Base-by-base conservation (phyloP, 2,113 vertebrate species). In the Nerophis lumbriciformis region DNA sequence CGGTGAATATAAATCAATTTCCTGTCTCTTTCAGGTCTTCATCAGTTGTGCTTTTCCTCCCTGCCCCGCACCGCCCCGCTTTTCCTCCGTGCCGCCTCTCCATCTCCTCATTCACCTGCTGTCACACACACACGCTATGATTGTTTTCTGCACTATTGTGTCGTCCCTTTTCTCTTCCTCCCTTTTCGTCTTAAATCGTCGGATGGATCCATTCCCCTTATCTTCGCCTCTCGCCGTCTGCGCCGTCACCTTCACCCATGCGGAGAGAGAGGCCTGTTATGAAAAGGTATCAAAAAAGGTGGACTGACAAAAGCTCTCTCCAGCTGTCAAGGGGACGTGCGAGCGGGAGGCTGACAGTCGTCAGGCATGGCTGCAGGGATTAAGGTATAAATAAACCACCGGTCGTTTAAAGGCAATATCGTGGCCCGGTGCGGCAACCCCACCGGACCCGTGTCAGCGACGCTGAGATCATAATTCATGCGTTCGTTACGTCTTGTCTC, bases 21-120 rank as follows among this genome's bases (percentile, higher is more conserved):
- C 76, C 69, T 78, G 74, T 80, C 79, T 74, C 79, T 78, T 76
- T 79, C 77, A 82, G 75, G 75, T 73, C 80, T 60, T 75, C 83
- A 86, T 83, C 81, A 78, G 72, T 82, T 10, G 28, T 19, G 12
- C 61, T 50, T 67, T 50, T 72, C 60, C 49, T 44, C 48, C 36
- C 14, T 48, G 14, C 48, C 48, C 52, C 59, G 37, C 42, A 21
- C 39, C 71, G 63, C 66, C 63, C 58, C 19, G 49, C 56, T 64
- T 53, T 6, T 50, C 63, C 63, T 70, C 53, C 0, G 12, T 68
- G 51, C 39, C 59, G 58, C 47, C 58, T 54, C 69, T 77, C 66
- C 51, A 42, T 71, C 65, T 65, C 59, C 19, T 10, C 59, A 72
- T 67, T 75, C 75, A 71, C 63, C 66, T 72, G 64, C 68, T 61